phyloP scores from a whole-genome alignment of 2,113 vertebrate genomes.

The Oxyruncus cristatus region DNA sequence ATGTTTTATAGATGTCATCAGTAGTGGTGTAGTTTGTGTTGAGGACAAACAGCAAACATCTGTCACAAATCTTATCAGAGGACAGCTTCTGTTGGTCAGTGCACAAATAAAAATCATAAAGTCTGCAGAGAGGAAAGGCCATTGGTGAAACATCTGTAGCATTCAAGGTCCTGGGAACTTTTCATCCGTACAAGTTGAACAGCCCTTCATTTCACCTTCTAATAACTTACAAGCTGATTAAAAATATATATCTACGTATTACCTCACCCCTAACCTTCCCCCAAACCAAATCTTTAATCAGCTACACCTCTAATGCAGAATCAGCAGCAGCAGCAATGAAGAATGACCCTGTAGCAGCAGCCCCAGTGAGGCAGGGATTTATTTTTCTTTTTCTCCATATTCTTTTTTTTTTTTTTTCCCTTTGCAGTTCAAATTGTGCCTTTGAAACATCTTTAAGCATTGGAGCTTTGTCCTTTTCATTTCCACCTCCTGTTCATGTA shows the following conservation, averaged over 20 bases:
- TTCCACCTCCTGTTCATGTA: neutral
- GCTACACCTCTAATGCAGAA: constrained; percentile 55
- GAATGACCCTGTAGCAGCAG: constrained; percentile 40
- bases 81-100: neutral
- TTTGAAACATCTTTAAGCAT: constrained; percentile 38
- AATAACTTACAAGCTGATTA: constrained; percentile 42
- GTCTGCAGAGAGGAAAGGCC: neutral
- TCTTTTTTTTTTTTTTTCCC: neutral
- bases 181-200: neutral
- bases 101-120: neutral
- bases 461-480: constrained; percentile 12
- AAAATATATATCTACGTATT: constrained; percentile 38
- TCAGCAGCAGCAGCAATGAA: constrained; percentile 61
- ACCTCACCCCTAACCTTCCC: constrained; percentile 25
- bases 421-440: neutral
- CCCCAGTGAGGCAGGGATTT: neutral
- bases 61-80: constrained; percentile 8
- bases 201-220: constrained; percentile 36
- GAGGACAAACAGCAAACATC: neutral
- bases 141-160: neutral
- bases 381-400: neutral
- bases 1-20: neutral
- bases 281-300: constrained; percentile 64
- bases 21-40: neutral
- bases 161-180: constrained; percentile 2